These are phyloP conservation scores for Synanceia verrucosa DNA, from an alignment of 2,797 vertebrate species.

Conservation along the genomic window DNA sequence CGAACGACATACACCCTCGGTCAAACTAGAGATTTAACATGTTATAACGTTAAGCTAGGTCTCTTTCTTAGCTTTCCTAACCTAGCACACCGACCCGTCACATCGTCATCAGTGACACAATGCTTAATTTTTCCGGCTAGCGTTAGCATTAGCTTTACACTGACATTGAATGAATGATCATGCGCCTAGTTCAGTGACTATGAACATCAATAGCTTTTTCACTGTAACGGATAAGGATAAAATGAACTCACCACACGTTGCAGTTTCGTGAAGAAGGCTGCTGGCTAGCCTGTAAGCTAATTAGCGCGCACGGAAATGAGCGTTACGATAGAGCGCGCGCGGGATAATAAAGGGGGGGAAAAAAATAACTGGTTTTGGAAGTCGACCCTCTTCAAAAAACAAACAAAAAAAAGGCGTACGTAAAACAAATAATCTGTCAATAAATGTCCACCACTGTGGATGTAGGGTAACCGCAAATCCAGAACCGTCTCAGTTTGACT, in stretches of 20 bases:
- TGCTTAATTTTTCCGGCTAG: background rate
- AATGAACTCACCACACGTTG: slow-evolving; percentile 71
- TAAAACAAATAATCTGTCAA: background rate
- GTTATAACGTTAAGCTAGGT: background rate
- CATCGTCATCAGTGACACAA: background rate
- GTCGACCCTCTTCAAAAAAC: background rate
- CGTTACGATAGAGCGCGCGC: slow-evolving; percentile 64
- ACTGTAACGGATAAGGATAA: background rate
- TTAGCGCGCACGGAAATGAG: slow-evolving; percentile 46
- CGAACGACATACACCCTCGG: rapidly evolving
- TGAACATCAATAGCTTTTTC: rapidly evolving
- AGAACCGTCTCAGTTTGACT: slow-evolving; percentile 55
- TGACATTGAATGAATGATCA: background rate
- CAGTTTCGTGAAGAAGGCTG: slow-evolving; percentile 24
- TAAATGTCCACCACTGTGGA: background rate
- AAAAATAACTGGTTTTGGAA: slow-evolving; percentile 20
- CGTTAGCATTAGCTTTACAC: background rate
- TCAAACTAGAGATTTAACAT: background rate
- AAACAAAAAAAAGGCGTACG: background rate
- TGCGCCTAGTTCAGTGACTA: background rate
- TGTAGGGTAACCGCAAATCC: background rate
- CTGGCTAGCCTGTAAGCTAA: slow-evolving; percentile 62
- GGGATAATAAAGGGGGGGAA: slow-evolving; percentile 51
- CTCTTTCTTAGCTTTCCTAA: background rate
- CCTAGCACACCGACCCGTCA: background rate